phyloP scores from a whole-genome alignment of 2,797 vertebrate species.

The Chrysolophus pictus region DNA sequence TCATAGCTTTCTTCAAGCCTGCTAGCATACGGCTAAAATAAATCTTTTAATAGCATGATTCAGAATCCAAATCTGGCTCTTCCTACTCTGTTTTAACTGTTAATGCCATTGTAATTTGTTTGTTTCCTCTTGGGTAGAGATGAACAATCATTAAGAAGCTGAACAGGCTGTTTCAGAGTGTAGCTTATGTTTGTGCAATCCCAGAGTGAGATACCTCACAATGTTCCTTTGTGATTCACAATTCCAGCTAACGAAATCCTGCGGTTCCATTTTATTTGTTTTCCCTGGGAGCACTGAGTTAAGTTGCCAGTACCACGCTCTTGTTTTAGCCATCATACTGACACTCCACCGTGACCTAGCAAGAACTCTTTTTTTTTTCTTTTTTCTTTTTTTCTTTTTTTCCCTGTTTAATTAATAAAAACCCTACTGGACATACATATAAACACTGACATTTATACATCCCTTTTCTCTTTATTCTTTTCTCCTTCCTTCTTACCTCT shows the following conservation, averaged over 20 bases:
- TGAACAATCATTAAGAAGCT: not conserved
- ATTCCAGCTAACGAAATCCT: not conserved
- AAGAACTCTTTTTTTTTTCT: not conserved
- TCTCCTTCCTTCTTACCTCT: not conserved
- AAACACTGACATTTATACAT: not conserved
- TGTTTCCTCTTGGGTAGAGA: not conserved
- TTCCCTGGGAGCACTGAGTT: not conserved
- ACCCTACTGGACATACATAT: not conserved
- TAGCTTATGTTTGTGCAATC: not conserved
- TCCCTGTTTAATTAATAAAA: not conserved
- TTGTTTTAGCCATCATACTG: not conserved
- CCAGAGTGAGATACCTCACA: not conserved
- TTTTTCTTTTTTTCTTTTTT: no score
- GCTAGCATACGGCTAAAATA: constrained; percentile 21
- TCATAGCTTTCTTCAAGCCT: not conserved
- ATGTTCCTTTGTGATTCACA: not conserved
- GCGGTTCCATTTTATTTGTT: not conserved
- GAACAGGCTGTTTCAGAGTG: not conserved
- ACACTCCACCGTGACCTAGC: not conserved
- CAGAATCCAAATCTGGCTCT: constrained; percentile 4
- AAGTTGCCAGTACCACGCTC: not conserved
- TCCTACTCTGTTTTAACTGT: constrained; percentile 11
- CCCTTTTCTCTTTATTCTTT: not conserved
- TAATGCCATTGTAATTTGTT: not conserved
- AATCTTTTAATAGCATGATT: constrained; percentile 35